These are phyloP conservation scores for Xenopus tropicalis DNA, from an alignment of 2,113 vertebrate genomes.

Conservation along the genomic window DNA sequence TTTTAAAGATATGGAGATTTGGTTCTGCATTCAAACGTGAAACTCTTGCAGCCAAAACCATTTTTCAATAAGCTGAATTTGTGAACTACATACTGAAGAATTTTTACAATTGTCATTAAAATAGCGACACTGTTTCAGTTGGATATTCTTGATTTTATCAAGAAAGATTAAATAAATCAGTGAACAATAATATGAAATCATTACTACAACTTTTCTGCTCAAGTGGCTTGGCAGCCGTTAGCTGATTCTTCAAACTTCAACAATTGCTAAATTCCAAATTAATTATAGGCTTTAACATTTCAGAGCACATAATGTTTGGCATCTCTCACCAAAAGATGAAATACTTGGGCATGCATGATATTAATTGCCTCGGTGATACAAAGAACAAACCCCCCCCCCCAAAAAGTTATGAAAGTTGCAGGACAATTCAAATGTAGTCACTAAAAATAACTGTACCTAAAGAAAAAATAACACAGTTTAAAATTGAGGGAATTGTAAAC, in stretches of 20 bases:
- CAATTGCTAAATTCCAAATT: slow-evolving; percentile 57
- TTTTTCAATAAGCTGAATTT: slow-evolving; percentile 48
- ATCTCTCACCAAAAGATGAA: slow-evolving; percentile 59
- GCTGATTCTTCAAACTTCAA: slow-evolving; percentile 63
- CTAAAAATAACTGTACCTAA: no score
- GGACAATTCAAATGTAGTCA: no score
- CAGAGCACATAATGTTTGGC: slow-evolving; percentile 63
- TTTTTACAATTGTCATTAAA: slow-evolving; percentile 46
- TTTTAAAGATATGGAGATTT: no score
- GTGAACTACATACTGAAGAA: slow-evolving; percentile 45
- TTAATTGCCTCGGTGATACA: slow-evolving; percentile 48
- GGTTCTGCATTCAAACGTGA: no score
- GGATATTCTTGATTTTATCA: slow-evolving; percentile 58
- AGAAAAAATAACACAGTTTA: no score
- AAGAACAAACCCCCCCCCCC: slow-evolving; percentile 6
- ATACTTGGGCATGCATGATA: slow-evolving; percentile 56
- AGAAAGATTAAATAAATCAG: slow-evolving; percentile 67
- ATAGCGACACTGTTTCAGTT: slow-evolving; percentile 40
- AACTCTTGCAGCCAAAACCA: slow-evolving; percentile 34
- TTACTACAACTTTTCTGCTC: slow-evolving; percentile 65
- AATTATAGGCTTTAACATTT: slow-evolving; percentile 62
- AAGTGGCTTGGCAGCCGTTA: slow-evolving; percentile 64
- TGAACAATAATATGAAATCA: slow-evolving; percentile 57
- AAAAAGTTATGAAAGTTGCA: slow-evolving; percentile 42
- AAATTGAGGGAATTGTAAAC: no score